Evolutionary conservation across 2,113 vertebrate species (phyloP).

Genomic region (Pardalotus punctatus): DNA sequence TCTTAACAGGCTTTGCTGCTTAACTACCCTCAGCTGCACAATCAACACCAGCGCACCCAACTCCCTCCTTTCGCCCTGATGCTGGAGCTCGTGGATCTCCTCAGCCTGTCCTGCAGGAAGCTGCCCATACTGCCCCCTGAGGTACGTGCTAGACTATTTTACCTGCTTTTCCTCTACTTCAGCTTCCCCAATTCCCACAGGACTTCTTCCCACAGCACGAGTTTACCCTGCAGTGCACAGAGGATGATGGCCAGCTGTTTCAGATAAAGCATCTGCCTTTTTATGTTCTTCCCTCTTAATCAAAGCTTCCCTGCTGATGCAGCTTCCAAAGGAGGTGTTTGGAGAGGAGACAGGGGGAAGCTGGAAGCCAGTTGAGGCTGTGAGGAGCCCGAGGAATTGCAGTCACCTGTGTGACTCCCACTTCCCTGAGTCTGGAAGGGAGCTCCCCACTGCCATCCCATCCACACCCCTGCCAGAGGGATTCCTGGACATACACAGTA

Average conservation of each 20-base stretch:
- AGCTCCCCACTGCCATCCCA: background rate
- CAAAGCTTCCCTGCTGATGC: background rate
- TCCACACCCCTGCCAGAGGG: background rate
- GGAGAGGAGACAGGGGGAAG: background rate
- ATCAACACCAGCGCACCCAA: background rate
- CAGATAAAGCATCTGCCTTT: background rate
- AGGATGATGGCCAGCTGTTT: background rate
- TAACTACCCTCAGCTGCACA: background rate
- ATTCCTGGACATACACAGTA: background rate
- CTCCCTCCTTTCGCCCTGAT: background rate
- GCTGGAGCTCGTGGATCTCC: background rate
- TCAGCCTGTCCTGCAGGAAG: background rate
- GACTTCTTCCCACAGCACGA: background rate
- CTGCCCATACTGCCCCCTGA: fast-evolving
- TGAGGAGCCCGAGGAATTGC: fast-evolving
- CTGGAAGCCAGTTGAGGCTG: background rate
- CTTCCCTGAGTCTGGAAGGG: background rate
- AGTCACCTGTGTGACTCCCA: fast-evolving
- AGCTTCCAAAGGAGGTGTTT: background rate
- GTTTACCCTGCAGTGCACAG: background rate
- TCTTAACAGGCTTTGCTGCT: background rate
- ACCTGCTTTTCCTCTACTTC: background rate
- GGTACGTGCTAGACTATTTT: fast-evolving
- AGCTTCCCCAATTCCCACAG: background rate
- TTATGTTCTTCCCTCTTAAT: background rate